phyloP scores from a whole-genome alignment of 2,797 vertebrate species.

The Anguilla obscura region DNA sequence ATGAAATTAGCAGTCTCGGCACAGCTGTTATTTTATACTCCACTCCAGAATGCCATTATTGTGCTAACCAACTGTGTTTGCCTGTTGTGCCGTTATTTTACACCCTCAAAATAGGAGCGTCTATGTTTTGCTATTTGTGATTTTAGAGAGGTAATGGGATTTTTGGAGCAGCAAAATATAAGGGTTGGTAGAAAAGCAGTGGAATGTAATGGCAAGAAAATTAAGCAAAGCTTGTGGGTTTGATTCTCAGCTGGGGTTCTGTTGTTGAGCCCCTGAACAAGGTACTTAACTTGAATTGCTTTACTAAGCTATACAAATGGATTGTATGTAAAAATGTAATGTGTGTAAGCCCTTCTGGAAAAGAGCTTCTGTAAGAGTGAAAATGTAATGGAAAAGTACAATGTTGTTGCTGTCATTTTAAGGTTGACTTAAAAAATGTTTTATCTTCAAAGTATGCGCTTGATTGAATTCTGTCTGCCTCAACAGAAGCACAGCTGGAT shows the following conservation, averaged over 20 bases:
- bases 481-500: conserved; percentile 42
- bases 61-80: not conserved
- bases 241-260: not conserved
- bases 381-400: no score
- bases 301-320: not conserved
- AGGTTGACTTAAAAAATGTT: conserved; percentile 46
- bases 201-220: not conserved
- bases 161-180: not conserved
- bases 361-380: no score
- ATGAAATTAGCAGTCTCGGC: not conserved
- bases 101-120: not conserved
- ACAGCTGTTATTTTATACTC: not conserved
- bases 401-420: conserved; percentile 25
- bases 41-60: not conserved
- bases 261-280: not conserved
- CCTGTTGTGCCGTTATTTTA: not conserved
- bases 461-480: conserved; percentile 45
- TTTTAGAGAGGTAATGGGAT: conserved; percentile 36
- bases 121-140: not conserved
- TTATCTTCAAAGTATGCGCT: conserved; percentile 44
- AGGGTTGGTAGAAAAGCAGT: not conserved
- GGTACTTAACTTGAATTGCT: not conserved
- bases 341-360: no score
- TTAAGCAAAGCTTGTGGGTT: not conserved
- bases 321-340: not conserved